Evolutionary conservation across 2,797 vertebrate species (phyloP).

Genomic region (Florisuga fusca): DNA sequence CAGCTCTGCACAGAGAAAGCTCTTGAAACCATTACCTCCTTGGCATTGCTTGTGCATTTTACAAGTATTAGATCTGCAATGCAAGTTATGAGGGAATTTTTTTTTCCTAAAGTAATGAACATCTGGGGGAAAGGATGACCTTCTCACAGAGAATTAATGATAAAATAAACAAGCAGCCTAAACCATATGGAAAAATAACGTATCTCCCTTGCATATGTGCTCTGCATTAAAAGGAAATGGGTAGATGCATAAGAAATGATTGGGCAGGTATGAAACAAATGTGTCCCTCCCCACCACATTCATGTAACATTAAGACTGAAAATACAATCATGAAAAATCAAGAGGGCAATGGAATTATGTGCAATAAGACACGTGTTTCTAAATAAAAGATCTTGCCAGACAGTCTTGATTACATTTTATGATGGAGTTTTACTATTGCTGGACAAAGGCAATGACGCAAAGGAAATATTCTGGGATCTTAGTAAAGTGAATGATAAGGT

Average conservation of each 20-base stretch:
- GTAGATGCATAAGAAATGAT: slow-evolving; percentile 3
- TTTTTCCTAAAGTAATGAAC: slow-evolving; percentile 60
- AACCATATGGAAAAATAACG: slow-evolving; percentile 49
- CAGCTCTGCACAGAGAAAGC: background rate
- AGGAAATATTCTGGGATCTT: slow-evolving; percentile 70
- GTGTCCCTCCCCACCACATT: background rate
- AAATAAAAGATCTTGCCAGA: slow-evolving; percentile 68
- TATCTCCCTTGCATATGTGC: background rate
- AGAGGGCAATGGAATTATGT: slow-evolving; percentile 53
- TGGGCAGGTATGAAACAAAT: slow-evolving; percentile 26
- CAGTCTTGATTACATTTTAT: slow-evolving; percentile 74
- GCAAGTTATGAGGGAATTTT: slow-evolving; percentile 46
- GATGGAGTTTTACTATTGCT: slow-evolving; percentile 65
- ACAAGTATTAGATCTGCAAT: slow-evolving; percentile 44
- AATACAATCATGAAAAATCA: slow-evolving; percentile 28
- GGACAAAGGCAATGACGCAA: slow-evolving; percentile 59
- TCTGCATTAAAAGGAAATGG: background rate
- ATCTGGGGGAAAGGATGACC: slow-evolving; percentile 43
- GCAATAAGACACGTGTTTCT: slow-evolving; percentile 60
- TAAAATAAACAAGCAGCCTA: slow-evolving; percentile 60
- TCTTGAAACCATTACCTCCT: slow-evolving; percentile 45
- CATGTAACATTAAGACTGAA: background rate
- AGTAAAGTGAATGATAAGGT: slow-evolving; percentile 61
- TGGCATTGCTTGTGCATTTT: slow-evolving; percentile 35
- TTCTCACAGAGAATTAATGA: slow-evolving; percentile 47